Base-by-base conservation (phyloP, 2,113 vertebrate genomes). In the Myrmophylax atrothorax region DNA sequence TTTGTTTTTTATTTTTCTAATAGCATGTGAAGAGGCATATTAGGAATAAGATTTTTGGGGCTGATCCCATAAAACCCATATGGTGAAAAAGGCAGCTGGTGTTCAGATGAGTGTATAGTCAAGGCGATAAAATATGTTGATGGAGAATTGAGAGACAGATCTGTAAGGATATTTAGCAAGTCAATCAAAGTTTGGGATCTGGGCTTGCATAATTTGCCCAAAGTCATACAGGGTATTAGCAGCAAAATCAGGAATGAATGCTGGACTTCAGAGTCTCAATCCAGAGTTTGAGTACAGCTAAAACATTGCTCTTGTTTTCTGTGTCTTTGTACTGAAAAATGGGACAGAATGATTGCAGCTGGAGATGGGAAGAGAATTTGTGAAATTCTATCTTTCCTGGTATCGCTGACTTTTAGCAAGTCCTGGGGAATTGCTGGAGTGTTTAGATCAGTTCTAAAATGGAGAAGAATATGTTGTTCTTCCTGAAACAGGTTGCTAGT, bases 401-500 rank as follows among this genome's bases (percentile, higher is more conserved):
- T 77, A 29, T 52, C 2, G 1, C 17, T 78, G 74, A 52, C 40
- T 95, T 90, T 62, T 58, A 17, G 37, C n/a, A 72, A 79, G 31
- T 56, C 40, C 22, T 40, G 25, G 31, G 46, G 7, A 80, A 47
- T 23, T 53, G 13, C 9, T 84, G 29, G 8, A 69, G 20, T 44
- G 52, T 40, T 93, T 40, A 59, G 12, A 47, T 47, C 79, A 28
- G 73, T 86, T 58, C 38, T 87, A 38, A 91, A 63, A 22, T 26
- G 59, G 58, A 84, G 35, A 64, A 76, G 11, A 78, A 23, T 50
- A 38, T 68, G 8, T 68, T 90, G 35, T 40, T 90, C 63, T 93
- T 89, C 89, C 46, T 87, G 80, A 52, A 91, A n/a, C 89, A 99
- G 98, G 97, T 99, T 96, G 99, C 98, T 55, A 99, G 99, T 94